phyloP scores from a whole-genome alignment of 1,140 invertebrate species.

The Caenorhabditis tropicalis region DNA sequence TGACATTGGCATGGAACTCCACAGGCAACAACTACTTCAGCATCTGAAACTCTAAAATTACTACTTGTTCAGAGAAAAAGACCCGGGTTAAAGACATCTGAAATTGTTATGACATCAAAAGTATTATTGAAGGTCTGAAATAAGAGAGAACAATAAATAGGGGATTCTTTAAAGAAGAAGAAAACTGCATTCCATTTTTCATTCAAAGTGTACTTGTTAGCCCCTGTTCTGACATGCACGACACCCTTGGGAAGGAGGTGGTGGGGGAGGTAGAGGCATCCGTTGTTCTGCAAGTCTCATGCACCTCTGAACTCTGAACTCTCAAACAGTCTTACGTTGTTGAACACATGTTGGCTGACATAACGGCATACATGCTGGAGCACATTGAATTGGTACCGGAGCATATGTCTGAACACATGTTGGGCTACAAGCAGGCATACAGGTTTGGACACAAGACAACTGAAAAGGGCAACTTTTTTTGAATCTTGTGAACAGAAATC shows the following conservation, averaged over 20 bases:
- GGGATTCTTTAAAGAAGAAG: neutral
- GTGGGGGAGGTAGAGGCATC: constrained; percentile 7
- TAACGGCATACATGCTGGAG: constrained; percentile 45
- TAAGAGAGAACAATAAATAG: neutral
- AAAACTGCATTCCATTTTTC: neutral
- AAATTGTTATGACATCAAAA: neutral
- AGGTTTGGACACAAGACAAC: constrained; percentile 42
- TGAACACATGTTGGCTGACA: constrained; percentile 44
- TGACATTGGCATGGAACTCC: constrained; percentile 51
- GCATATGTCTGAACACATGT: constrained; percentile 42
- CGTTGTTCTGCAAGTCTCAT: constrained; percentile 18
- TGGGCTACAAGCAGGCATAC: constrained; percentile 47
- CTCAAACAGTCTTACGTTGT: constrained; percentile 47
- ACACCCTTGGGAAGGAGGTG: constrained; percentile 23
- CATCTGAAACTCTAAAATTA: constrained; percentile 3
- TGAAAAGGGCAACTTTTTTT: neutral
- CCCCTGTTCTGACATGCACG: constrained; percentile 24
- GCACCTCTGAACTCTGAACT: neutral
- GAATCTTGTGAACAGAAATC: neutral
- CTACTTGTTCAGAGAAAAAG: neutral
- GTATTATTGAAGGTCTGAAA: too few relatives aligned
- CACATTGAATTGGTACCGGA: constrained; percentile 15
- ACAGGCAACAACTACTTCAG: constrained; percentile 37
- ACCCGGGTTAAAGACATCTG: neutral
- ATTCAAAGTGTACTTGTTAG: neutral